Conservation (phyloP, 2,113 vertebrate species). For the Strix aluco region DNA sequence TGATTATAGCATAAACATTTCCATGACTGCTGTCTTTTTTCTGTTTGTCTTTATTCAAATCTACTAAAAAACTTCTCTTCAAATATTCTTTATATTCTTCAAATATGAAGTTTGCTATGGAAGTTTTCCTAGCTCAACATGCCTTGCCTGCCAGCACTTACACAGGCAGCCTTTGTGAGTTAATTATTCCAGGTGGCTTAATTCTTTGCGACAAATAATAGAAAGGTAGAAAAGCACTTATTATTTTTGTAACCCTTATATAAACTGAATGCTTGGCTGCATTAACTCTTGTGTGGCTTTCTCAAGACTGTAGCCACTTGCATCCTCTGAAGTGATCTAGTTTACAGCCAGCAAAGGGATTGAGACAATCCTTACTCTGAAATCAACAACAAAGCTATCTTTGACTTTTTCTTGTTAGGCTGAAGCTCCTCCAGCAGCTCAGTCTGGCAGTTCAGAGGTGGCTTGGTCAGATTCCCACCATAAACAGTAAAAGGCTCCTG, state of each 20-base stretch:
- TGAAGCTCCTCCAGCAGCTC: background rate
- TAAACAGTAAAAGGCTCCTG: rapidly evolving
- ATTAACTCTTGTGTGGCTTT: background rate
- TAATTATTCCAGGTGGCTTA: conserved; percentile 44
- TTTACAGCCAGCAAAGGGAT: background rate
- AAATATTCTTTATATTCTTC: background rate
- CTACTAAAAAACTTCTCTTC: background rate
- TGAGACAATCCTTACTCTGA: background rate
- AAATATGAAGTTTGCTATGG: background rate
- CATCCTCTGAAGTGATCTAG: no score
- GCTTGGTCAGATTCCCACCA: background rate
- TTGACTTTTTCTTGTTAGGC: background rate
- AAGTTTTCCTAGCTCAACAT: conserved; percentile 23
- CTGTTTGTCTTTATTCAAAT: background rate
- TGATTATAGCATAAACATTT: background rate
- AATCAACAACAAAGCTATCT: background rate
- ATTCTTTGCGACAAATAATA: conserved; percentile 39
- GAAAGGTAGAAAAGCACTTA: background rate
- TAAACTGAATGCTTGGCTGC: background rate
- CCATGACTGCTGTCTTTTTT: background rate
- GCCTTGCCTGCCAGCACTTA: background rate
- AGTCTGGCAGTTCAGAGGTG: background rate
- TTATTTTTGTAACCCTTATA: conserved; percentile 19
- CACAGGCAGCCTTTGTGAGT: conserved; percentile 27
- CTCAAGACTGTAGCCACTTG: background rate